These are phyloP conservation scores for Peribatodes rhomboidaria DNA, from an alignment of 2,888 invertebrate genomes.

Conservation along the genomic window DNA sequence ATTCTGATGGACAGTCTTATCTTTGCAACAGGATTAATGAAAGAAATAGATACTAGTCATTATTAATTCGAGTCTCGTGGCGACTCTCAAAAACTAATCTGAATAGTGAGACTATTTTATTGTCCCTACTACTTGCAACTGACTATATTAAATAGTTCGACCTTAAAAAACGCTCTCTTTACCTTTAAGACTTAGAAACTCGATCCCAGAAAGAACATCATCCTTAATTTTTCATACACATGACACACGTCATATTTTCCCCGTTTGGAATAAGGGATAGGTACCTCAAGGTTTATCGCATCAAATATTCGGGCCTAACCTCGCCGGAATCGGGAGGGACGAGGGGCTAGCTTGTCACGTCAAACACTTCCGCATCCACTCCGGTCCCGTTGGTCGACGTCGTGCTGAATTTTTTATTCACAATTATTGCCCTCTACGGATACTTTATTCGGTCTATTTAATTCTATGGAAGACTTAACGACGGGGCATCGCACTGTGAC, in stretches of 20 bases:
- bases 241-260: constrained; percentile 9
- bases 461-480: constrained; percentile 55
- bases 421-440: constrained; percentile 71
- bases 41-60: neutral
- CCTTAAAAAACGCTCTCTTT: neutral
- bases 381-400: constrained; percentile 56
- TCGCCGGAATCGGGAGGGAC: constrained; percentile 38
- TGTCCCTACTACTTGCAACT: no score
- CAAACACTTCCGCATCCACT: constrained; percentile 53
- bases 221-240: constrained; percentile 15
- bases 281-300: constrained; percentile 48
- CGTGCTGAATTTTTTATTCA: constrained; percentile 78
- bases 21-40: constrained; percentile 3
- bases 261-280: constrained; percentile 18
- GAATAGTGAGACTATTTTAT: no score
- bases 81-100: no score
- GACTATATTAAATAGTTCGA: neutral
- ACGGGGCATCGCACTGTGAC: constrained; percentile 43
- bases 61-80: neutral
- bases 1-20: constrained; percentile 12
- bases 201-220: neutral
- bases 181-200: constrained; percentile 6
- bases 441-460: constrained; percentile 71
- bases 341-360: constrained; percentile 44
- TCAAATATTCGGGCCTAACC: constrained; percentile 59